These are phyloP conservation scores for Tachina grossa DNA, from an alignment of 2,888 invertebrate species.

Conservation along the genomic window DNA sequence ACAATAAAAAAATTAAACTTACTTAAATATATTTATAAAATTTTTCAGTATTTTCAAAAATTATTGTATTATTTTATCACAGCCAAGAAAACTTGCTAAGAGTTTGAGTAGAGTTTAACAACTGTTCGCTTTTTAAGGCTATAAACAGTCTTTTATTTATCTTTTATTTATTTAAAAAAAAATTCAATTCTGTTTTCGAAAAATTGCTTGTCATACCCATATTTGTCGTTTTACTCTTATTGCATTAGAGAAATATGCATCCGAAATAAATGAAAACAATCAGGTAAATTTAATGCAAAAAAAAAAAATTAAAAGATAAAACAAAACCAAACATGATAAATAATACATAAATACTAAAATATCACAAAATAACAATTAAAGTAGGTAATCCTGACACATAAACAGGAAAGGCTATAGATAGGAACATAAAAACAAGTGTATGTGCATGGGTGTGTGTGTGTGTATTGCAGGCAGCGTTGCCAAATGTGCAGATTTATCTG, in stretches of 20 bases:
- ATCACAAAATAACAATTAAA: conserved; percentile 57
- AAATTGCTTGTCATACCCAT: conserved; percentile 15
- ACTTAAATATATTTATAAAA: conserved; percentile 37
- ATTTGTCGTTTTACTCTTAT: conserved; percentile 17
- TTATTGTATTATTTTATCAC: conserved; percentile 1
- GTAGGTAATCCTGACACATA: conserved; percentile 38
- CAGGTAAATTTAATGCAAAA: conserved; percentile 43
- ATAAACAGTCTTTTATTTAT: conserved; percentile 11
- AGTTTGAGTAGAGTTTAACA: conserved; percentile 29
- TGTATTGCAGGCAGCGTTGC: no score
- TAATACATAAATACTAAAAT: not conserved
- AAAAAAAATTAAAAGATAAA: conserved; percentile 20
- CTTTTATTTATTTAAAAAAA: no score
- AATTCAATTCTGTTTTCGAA: not conserved
- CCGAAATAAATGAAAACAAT: conserved; percentile 1
- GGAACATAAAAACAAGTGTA: not conserved
- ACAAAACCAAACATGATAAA: conserved; percentile 5
- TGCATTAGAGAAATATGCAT: conserved; percentile 29
- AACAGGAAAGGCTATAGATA: conserved; percentile 19
- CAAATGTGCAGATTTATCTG: no score
- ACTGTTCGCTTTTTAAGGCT: conserved; percentile 39
- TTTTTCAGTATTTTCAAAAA: not conserved
- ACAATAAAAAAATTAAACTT: conserved; percentile 1
- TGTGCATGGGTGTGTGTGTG: no score
- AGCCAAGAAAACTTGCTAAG: conserved; percentile 40